These are phyloP conservation scores for Uromys caudimaculatus DNA, from an alignment of 2,797 vertebrate genomes.

Conservation along the genomic window DNA sequence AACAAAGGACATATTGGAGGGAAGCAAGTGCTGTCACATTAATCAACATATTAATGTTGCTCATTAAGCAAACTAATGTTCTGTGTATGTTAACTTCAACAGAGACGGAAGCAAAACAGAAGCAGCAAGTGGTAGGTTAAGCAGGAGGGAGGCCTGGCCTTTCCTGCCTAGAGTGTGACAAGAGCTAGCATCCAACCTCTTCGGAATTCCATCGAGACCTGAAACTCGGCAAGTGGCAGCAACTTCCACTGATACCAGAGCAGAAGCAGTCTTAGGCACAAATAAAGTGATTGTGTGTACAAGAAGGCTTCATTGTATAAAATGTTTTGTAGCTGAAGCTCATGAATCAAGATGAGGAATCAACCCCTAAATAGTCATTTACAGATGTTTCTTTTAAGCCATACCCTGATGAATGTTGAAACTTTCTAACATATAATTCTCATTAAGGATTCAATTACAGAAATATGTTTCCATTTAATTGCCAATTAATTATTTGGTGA, in stretches of 20 bases:
- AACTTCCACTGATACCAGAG: neutral
- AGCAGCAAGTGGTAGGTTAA: neutral
- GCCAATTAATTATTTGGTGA: neutral
- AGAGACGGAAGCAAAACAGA: neutral
- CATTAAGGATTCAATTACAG: conserved; percentile 47
- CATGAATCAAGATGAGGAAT: conserved; percentile 61
- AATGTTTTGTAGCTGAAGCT: conserved; percentile 42
- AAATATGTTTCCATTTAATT: conserved; percentile 39
- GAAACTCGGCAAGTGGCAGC: neutral
- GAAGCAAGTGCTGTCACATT: neutral
- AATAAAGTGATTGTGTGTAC: neutral
- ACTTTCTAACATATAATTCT: neutral
- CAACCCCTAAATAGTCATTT: conserved; percentile 45
- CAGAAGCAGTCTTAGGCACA: neutral
- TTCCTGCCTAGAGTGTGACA: neutral
- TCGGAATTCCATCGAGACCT: neutral
- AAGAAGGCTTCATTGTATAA: conserved; percentile 53
- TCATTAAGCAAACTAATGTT: conserved; percentile 54
- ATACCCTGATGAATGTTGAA: neutral
- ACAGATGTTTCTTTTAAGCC: conserved; percentile 15
- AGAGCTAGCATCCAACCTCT: neutral
- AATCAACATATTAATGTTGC: neutral
- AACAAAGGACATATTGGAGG: neutral
- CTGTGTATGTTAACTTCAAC: neutral
- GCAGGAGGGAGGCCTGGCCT: neutral